Conservation (phyloP, 1,140 invertebrate genomes). For the Apolygus lucorum region DNA sequence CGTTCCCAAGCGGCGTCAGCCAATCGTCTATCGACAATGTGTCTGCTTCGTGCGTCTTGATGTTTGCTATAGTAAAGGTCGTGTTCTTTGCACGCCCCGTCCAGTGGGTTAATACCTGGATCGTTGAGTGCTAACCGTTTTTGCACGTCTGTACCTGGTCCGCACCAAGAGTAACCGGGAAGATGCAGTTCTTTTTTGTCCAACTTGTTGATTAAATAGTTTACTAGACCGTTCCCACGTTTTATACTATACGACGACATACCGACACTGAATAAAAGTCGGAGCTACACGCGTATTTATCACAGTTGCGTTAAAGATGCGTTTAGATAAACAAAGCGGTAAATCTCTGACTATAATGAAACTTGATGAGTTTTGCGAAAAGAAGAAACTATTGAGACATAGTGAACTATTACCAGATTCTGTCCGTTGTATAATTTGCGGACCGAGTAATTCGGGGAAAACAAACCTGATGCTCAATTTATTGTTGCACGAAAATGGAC, state of each 20-base stretch:
- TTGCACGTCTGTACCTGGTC: constrained; percentile 42
- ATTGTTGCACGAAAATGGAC: constrained; percentile 36
- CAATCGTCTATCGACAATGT: too few species aligned
- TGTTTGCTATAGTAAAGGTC: constrained; percentile 44
- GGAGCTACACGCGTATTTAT: not conserved
- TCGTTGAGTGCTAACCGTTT: constrained; percentile 40
- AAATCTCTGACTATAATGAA: not conserved
- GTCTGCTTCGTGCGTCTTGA: too few species aligned
- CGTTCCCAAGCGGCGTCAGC: too few species aligned
- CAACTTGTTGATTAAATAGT: not conserved
- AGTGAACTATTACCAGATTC: constrained; percentile 34
- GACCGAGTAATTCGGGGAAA: constrained; percentile 38
- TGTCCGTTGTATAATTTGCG: too few species aligned
- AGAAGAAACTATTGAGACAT: constrained; percentile 24
- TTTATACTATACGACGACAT: not conserved
- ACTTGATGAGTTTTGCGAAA: not conserved
- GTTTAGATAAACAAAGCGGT: not conserved
- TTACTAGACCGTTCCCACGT: not conserved
- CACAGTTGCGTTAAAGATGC: not conserved
- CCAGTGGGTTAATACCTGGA: constrained; percentile 40
- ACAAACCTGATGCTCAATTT: constrained; percentile 38
- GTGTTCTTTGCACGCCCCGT: constrained; percentile 41
- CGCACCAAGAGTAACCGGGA: constrained; percentile 42
- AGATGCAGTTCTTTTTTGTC: too few species aligned
- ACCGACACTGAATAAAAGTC: not conserved